A percentile compares a stretch with the other conserved stretches of the same genome.
Evolutionary conservation across 1,140 invertebrate genomes (phyloP).

Genomic region (Hyles vespertilio): DNA sequence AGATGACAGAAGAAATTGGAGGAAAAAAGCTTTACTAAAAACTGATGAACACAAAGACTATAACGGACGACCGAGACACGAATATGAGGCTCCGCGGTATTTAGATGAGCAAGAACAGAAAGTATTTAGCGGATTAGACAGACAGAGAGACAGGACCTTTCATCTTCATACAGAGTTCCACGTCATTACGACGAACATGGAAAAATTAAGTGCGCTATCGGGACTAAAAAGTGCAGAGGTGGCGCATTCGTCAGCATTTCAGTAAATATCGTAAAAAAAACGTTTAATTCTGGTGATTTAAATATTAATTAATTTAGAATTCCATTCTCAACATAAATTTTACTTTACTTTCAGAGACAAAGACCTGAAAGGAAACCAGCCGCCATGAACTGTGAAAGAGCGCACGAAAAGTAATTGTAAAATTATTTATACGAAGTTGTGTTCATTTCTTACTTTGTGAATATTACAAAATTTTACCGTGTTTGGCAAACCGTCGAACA

Average conservation of each 20-base stretch:
- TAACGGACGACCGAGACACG: constrained; percentile 37
- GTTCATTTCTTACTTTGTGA: too few relatives aligned
- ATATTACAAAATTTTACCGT: too few relatives aligned
- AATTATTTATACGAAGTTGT: constrained; percentile 2
- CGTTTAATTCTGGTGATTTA: too few relatives aligned
- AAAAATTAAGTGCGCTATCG: constrained; percentile 31
- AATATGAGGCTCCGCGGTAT: constrained; percentile 41
- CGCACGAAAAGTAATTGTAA: constrained; percentile 52
- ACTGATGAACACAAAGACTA: constrained; percentile 46
- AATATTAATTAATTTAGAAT: neutral
- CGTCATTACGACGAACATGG: constrained; percentile 38
- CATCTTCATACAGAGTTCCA: constrained; percentile 29
- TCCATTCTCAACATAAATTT: neutral
- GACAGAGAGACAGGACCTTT: constrained; percentile 34
- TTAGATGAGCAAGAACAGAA: constrained; percentile 40
- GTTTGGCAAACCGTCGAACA: too few relatives aligned
- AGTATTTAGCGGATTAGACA: constrained; percentile 26
- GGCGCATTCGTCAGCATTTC: constrained; percentile 22
- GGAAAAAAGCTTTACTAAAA: constrained; percentile 52
- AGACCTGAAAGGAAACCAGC: constrained; percentile 40
- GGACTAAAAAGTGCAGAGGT: constrained; percentile 37
- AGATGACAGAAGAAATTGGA: constrained; percentile 56
- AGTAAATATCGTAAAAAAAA: constrained; percentile 28
- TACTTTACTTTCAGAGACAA: constrained; percentile 42
- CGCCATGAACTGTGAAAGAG: constrained; percentile 50